Conservation (phyloP, 1,140 invertebrate genomes). For the Limonius californicus region DNA sequence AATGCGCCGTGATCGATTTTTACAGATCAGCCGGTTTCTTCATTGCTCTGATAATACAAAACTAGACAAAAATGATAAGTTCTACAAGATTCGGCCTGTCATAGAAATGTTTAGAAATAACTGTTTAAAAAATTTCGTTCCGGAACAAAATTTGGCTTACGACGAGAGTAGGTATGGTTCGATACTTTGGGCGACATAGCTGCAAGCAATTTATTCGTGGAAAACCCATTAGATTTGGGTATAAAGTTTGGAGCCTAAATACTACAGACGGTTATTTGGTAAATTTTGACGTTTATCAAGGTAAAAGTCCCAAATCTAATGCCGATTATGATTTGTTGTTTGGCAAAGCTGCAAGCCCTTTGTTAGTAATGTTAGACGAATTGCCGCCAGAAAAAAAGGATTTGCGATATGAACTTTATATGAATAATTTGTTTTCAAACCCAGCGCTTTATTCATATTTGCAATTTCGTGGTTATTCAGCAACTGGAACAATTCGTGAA, state of each 20-base stretch:
- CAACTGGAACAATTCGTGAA: too few species aligned
- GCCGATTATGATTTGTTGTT: constrained; percentile 27
- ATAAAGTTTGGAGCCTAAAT: constrained; percentile 28
- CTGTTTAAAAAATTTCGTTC: constrained; percentile 29
- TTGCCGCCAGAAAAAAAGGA: constrained; percentile 7
- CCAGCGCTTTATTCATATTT: too few species aligned
- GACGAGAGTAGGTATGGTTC: constrained; percentile 40
- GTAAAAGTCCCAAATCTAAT: background rate
- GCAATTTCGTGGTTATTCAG: too few species aligned
- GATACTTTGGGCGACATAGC: constrained; percentile 32
- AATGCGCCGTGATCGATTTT: constrained; percentile 19
- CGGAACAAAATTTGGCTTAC: constrained; percentile 31
- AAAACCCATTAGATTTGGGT: too few species aligned
- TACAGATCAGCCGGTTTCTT: constrained; percentile 12
- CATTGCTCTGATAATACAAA: constrained; percentile 19
- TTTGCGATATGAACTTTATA: constrained; percentile 18
- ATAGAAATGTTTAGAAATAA: background rate
- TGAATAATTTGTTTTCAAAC: constrained; percentile 37
- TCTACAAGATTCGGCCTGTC: background rate
- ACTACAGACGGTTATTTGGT: constrained; percentile 16
- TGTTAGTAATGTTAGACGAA: constrained; percentile 31
- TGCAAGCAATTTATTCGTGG: constrained; percentile 36
- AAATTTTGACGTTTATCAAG: too few species aligned
- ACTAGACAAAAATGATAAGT: background rate
- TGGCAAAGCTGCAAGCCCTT: constrained; percentile 33